Base-by-base conservation (phyloP, 2,888 invertebrate genomes). In the Sarcophaga carnaria region DNA sequence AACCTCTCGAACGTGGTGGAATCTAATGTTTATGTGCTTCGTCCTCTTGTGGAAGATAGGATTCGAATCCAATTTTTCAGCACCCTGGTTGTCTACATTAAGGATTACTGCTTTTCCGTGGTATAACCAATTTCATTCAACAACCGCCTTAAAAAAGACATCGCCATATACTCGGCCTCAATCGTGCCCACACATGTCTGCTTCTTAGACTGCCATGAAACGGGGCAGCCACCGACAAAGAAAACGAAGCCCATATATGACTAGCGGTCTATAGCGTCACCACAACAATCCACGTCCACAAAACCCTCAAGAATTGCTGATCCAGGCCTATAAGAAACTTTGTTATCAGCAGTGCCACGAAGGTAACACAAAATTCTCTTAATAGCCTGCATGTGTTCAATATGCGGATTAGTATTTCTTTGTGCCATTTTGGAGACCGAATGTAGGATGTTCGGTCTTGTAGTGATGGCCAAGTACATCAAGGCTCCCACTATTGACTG, bases 51-150 rank as follows among this genome's bases (percentile, higher is more conserved):
- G 67, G 37, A n/a, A 69, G 3, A 69, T 12, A 20, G 47, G 67
- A 37, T 69, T 69, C n/a, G 67, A 47, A 4, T 20, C 47, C 45
- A 69, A 47, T 45, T 69, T 69, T 69, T 69, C 67, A 10, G 67
- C 67, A 47, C 67, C 47, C n/a, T 69, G 67, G 67, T 69, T 69
- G 47, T 69, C 67, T 17, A 69, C 67, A 20, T 69, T 69, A 20
- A 69, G 67, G n/a, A 69, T 47, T 37, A 69, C 10, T n/a, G 67
- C 47, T 45, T 47, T 45, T 47, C 67, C 3, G 37, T 37, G n/a
- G 20, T 45, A 69, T 69, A 69, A 10, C 20, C 67, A 49, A 71
- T 63, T 63, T 63, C 64, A 22, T 64, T 25, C 14, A 64, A 64
- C 6, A 64, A 25, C 12, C n/a, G 22, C 25, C 22, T n/a, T 6